Evolutionary conservation across 2,113 vertebrate genomes (phyloP).

Genomic region (Felis catus): F.catus_Fca126_mat1.0 CM031411.1:39532501-39533000

Average conservation of each 20-base stretch:
- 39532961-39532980: neutral
- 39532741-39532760: slow-evolving; percentile 13
- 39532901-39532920: neutral
- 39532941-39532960: neutral
- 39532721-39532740: slow-evolving; percentile 23
- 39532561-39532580: neutral
- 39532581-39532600: slow-evolving; percentile 43
- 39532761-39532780: neutral
- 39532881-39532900: neutral
- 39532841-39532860: neutral
- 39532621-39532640: neutral
- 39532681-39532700: neutral
- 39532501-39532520: slow-evolving; percentile 13
- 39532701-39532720: neutral
- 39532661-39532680: neutral
- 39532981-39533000: neutral
- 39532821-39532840: slow-evolving; percentile 5
- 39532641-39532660: slow-evolving; percentile 35
- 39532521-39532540: neutral
- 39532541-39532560: slow-evolving; percentile 9
- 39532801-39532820: neutral
- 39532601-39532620: neutral
- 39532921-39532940: slow-evolving; percentile 1
- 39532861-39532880: neutral
- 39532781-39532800: neutral